Base-by-base conservation (phyloP, 2,113 vertebrate genomes). In the Zeus faber region DNA sequence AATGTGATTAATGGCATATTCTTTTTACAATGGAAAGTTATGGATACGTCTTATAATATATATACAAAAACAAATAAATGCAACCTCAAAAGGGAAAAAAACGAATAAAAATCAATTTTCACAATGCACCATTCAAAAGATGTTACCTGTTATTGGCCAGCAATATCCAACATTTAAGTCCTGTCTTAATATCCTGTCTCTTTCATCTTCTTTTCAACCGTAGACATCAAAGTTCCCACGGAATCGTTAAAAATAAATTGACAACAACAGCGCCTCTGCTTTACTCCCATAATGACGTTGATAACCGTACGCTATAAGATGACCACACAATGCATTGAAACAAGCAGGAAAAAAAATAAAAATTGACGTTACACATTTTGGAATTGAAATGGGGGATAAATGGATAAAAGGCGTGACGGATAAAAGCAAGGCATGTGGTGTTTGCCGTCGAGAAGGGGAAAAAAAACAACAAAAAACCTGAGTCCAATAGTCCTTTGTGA, bases 111-210 rank as follows among this genome's bases (percentile, higher is more conserved):
- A 27, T 49, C 49, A 22, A 44, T 17, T 20, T 46, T 51, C 21
- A 57, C 10, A 76, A 56, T 11, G 53, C 25, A 49, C 67, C 44
- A 56, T 26, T 68, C 33, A 63, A 59, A 67, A 67, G 65, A 58
- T 76, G n/a, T n/a, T n/a, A 41, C 72, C 72, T 75, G 79, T 66
- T 80, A 88, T 88, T 89, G 87, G 56, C 87, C 87, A 80, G 82
- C 84, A 85, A 90, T 85, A 78, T 77, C 63, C 48, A 52, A n/a
- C n/a, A n/a, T n/a, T n/a, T n/a, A n/a, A n/a, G n/a, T n/a, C n/a
- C n/a, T n/a, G n/a, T n/a, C n/a, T n/a, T n/a, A n/a, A n/a, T n/a
- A n/a, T n/a, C n/a, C n/a, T n/a, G n/a, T n/a, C n/a, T n/a, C n/a
- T n/a, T n/a, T n/a, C 33, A 37, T n/a, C 10, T 3, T 37, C 5